Conservation (phyloP, 2,113 vertebrate species). For the Notiomystis cincta region DNA sequence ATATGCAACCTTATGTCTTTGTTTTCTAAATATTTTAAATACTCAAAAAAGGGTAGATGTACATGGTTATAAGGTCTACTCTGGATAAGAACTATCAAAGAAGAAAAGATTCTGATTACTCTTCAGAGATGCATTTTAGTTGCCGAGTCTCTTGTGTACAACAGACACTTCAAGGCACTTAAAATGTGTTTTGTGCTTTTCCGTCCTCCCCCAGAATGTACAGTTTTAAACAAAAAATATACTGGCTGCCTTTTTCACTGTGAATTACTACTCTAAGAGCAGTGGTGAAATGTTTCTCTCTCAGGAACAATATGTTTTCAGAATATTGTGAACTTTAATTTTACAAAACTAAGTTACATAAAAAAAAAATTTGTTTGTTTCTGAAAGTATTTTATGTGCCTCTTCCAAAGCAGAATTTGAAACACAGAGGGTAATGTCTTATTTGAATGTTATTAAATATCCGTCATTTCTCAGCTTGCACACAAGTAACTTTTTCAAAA, state of each 20-base stretch:
- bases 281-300: slow-evolving; percentile 50
- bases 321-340: slow-evolving; percentile 49
- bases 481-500: slow-evolving; percentile 43
- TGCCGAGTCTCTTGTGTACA: background rate
- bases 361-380: slow-evolving; percentile 24
- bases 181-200: slow-evolving; percentile 12
- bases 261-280: slow-evolving; percentile 46
- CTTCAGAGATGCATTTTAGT: background rate
- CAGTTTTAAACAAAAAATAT: slow-evolving; percentile 42
- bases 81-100: background rate
- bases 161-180: slow-evolving; percentile 36
- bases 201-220: background rate
- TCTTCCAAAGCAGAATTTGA: slow-evolving; percentile 41
- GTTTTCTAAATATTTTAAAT: background rate
- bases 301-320: slow-evolving; percentile 49
- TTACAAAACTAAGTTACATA: slow-evolving; percentile 13
- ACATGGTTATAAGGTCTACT: background rate
- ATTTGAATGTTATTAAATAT: slow-evolving; percentile 50
- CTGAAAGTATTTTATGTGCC: slow-evolving; percentile 41
- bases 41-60: background rate
- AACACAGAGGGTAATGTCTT: slow-evolving; percentile 22
- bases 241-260: slow-evolving; percentile 47
- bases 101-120: background rate
- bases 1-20: background rate
- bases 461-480: slow-evolving; percentile 3